A percentile compares a stretch with the other conserved stretches of the same genome.
phyloP scores from a whole-genome alignment of 2,797 vertebrate species.

The Allobates femoralis region DNA sequence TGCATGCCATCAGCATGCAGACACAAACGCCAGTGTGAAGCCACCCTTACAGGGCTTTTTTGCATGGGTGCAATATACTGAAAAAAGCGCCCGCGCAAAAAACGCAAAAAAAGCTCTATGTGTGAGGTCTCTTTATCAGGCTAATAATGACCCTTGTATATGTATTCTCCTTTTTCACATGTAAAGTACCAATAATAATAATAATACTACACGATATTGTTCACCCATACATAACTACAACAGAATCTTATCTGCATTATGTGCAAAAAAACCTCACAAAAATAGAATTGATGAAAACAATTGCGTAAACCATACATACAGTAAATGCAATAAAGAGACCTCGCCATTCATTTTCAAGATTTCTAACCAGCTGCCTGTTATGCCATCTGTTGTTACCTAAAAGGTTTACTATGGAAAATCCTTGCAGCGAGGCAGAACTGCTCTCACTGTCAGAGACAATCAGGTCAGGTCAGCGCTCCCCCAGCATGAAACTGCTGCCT shows the following conservation, averaged over 20 bases:
- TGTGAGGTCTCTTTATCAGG: too few species aligned
- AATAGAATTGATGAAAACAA: neutral
- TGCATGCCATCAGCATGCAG: too few species aligned
- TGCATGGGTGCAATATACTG: too few species aligned
- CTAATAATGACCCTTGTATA: too few species aligned
- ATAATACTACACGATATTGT: neutral
- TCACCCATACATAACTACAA: neutral
- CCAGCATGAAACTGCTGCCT: slow-evolving; percentile 69
- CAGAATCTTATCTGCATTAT: neutral
- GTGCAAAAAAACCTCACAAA: neutral
- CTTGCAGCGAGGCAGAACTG: slow-evolving; percentile 74
- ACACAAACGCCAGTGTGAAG: too few species aligned
- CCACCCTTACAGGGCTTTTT: too few species aligned
- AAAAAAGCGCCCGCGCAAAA: too few species aligned
- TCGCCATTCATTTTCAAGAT: slow-evolving; percentile 66
- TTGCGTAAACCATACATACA: neutral
- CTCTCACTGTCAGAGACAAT: slow-evolving; percentile 75
- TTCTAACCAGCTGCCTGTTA: slow-evolving; percentile 73
- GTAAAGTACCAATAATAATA: too few species aligned
- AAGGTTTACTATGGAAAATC: slow-evolving; percentile 74
- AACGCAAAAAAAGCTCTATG: too few species aligned
- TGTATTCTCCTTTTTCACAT: too few species aligned
- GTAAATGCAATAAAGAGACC: slow-evolving; percentile 55
- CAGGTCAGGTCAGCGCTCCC: slow-evolving; percentile 74
- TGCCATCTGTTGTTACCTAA: slow-evolving; percentile 78